Conservation (phyloP, 2,888 invertebrate genomes). For the Eucera pruinosa region DNA sequence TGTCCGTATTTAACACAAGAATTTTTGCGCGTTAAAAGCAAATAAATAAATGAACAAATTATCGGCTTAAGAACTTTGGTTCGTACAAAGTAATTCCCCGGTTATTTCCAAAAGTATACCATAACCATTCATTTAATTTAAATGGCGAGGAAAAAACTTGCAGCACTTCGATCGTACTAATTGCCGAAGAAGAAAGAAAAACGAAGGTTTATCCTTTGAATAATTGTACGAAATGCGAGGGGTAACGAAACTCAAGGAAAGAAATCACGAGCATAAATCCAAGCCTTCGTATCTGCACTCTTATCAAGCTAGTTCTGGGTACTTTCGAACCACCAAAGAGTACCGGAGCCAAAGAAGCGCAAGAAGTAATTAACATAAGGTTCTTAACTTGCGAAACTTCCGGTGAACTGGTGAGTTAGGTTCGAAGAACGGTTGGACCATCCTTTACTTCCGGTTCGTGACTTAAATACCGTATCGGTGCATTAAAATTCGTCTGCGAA, state of each 20-base stretch:
- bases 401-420: not conserved
- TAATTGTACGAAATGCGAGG: not conserved
- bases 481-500: not conserved
- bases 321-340: slow-evolving; percentile 9
- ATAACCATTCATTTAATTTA: slow-evolving; percentile 4
- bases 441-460: not conserved
- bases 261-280: slow-evolving; percentile 13
- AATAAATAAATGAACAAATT: no score
- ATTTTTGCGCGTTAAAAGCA: no score
- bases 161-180: not conserved
- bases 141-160: not conserved
- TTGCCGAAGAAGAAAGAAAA: not conserved
- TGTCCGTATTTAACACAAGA: no score
- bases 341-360: slow-evolving; percentile 28
- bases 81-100: no score
- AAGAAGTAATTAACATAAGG: slow-evolving; percentile 56
- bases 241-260: not conserved
- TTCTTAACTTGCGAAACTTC: slow-evolving; percentile 21
- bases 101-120: not conserved
- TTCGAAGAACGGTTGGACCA: slow-evolving; percentile 1
- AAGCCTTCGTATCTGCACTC: not conserved
- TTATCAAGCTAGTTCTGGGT: not conserved
- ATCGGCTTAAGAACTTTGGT: no score
- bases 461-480: slow-evolving; percentile 8
- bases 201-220: not conserved